phyloP scores from a whole-genome alignment of 1,140 invertebrate species.

The roundworm (Caenorhabditis elegans) region WBcel235 BX284606.5:6794501-6795000 shows the following conservation, averaged over 20 bases:
- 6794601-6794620: constrained; percentile 1
- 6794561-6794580: constrained; percentile 11
- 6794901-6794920: too few relatives aligned
- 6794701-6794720: neutral
- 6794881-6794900: neutral
- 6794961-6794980: neutral
- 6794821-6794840: neutral
- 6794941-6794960: constrained; percentile 15
- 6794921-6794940: neutral
- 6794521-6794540: constrained; percentile 12
- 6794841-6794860: neutral
- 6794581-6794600: constrained; percentile 30
- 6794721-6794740: neutral
- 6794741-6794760: constrained; percentile 11
- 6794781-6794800: neutral
- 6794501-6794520: neutral
- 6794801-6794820: neutral
- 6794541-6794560: neutral
- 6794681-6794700: constrained; percentile 33
- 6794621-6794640: neutral
- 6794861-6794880: neutral
- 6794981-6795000: neutral
- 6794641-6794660: neutral
- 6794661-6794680: neutral
- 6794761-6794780: neutral